Base-by-base conservation (phyloP, 2,113 vertebrate genomes). In the Oostethus manadensis region DNA sequence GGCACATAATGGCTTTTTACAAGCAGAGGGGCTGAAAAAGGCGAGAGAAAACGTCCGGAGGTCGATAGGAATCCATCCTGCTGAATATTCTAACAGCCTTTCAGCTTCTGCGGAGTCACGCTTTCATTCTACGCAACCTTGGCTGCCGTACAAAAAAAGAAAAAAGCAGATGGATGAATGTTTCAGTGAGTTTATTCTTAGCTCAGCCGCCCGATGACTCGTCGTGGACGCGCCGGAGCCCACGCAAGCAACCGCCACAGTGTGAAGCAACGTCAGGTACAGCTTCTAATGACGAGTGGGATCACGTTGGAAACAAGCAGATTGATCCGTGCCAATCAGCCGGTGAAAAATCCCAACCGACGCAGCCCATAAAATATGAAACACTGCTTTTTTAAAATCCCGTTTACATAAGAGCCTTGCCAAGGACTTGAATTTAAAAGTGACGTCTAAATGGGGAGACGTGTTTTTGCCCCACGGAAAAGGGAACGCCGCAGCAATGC, bases 281-380 rank as follows among this genome's bases (percentile, higher is more conserved):
- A 22, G 2, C 23, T 51, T n/a, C n/a, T n/a, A n/a, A n/a, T n/a
- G 29, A 17, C 29, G 22, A 29, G 29, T 29, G 50, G 50, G 8
- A 33, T 33, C 29, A 33, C 29, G 29, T 33, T 6, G 29, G 29
- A 33, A 33, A 35, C 20, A 22, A 64, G 51, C 51, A 58, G 72
- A 68, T 56, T 60, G 26, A 54, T 55, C 29, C 58, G 51, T 68
- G 47, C 62, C 14, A 56, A 51, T 73, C 62, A 13, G 60, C 20
- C 57, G 22, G 47, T 71, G 66, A 65, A 60, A 10, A 49, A 50
- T 63, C 66, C 64, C 70, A 62, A 74, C 62, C 43, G 72, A 38
- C 71, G 55, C 64, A 50, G 80, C 75, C 57, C 68, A 79, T 76
- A 29, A 80, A 80, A 85, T 78, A 81, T 81, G 63, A 69, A 83